A percentile compares a stretch with the other conserved stretches of the same genome.
These are phyloP conservation scores for Gastracanthus pulcherrimus DNA, from an alignment of 2,888 invertebrate genomes.

Conservation along the genomic window DNA sequence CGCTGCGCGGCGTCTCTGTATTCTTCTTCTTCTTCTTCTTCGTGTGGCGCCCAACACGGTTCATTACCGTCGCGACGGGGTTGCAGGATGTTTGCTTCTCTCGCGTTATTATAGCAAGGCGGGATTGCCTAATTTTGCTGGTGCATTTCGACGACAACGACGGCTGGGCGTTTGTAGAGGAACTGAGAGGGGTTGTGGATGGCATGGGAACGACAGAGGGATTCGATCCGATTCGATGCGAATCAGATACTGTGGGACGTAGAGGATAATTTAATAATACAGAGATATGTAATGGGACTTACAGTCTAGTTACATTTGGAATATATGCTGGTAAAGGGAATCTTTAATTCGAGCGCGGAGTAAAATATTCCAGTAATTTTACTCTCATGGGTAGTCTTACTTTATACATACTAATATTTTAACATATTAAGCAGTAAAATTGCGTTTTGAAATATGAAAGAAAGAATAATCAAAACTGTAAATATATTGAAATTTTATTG, in stretches of 20 bases:
- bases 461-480: too few species aligned
- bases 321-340: too few species aligned
- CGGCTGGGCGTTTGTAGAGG: not conserved
- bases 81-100: too few species aligned
- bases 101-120: slow-evolving; percentile 75
- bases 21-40: slow-evolving; percentile 52
- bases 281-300: not conserved
- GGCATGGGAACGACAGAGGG: not conserved
- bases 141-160: slow-evolving; percentile 52
- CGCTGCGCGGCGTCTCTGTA: not conserved
- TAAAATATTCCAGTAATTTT: too few species aligned
- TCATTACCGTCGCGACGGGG: slow-evolving; percentile 73
- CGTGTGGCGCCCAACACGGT: slow-evolving; percentile 70
- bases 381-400: too few species aligned
- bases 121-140: slow-evolving; percentile 77
- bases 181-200: not conserved
- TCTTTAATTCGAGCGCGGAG: too few species aligned
- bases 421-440: too few species aligned
- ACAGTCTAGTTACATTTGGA: not conserved
- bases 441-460: too few species aligned
- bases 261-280: not conserved
- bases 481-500: too few species aligned
- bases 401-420: too few species aligned
- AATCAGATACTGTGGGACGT: slow-evolving; percentile 7
- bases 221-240: not conserved